Percentiles rank a stretch among this genome's conserved stretches.
Conservation (phyloP, 2,113 vertebrate species). For the Chloropsis cyanopogon region DNA sequence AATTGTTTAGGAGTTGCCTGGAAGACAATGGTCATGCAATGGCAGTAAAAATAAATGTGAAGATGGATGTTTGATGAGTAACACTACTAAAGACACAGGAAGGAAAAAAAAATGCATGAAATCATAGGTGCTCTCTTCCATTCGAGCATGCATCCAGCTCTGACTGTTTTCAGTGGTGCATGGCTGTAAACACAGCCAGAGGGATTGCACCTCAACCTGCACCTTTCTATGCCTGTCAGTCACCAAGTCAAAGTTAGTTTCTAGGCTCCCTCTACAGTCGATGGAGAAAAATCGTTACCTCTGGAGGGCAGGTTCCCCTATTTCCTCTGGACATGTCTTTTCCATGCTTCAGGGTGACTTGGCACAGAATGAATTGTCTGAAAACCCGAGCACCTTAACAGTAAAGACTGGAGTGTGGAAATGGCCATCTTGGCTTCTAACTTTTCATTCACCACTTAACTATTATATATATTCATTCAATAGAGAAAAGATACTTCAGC, state of each 20-base stretch:
- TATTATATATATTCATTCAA: background rate
- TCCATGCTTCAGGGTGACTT: background rate
- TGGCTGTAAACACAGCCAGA: background rate
- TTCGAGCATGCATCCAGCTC: background rate
- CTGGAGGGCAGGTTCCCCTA: background rate
- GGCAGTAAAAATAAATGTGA: background rate
- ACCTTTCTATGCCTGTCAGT: background rate
- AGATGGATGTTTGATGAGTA: background rate
- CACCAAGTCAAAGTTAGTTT: background rate
- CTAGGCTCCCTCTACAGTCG: constrained; percentile 58
- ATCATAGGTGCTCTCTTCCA: background rate
- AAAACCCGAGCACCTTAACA: background rate
- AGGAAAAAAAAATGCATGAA: background rate
- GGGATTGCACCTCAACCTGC: background rate
- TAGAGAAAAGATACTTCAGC: background rate
- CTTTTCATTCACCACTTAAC: background rate
- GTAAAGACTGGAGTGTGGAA: background rate
- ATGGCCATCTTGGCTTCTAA: background rate
- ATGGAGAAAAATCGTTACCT: background rate
- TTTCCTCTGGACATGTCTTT: background rate
- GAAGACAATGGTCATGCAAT: background rate
- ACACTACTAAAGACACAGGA: background rate
- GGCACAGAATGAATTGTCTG: background rate
- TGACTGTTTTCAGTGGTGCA: background rate
- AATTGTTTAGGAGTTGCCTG: background rate